These are phyloP conservation scores for Pristiophorus japonicus DNA, from an alignment of 2,113 vertebrate genomes.

Conservation along the genomic window DNA sequence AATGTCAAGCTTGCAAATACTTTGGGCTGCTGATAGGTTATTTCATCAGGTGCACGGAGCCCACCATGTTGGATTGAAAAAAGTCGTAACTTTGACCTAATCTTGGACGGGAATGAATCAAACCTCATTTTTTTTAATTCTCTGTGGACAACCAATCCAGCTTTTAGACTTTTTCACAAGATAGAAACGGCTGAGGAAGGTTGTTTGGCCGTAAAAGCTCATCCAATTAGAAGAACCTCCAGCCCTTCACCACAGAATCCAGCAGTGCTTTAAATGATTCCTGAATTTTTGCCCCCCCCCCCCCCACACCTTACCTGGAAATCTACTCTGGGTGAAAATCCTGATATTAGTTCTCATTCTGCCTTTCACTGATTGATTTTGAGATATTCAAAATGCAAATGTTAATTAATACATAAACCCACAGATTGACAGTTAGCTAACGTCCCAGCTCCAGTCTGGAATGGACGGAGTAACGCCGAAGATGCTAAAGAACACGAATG, in stretches of 20 bases:
- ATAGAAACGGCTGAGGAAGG: not conserved
- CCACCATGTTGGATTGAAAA: not conserved
- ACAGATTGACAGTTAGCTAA: not conserved
- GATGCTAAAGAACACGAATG: not conserved
- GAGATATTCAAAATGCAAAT: not conserved
- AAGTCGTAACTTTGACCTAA: not conserved
- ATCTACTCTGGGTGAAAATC: not conserved
- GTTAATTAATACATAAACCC: not conserved
- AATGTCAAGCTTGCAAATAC: not conserved
- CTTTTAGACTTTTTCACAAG: not conserved
- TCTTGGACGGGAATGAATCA: not conserved
- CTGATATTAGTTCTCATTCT: not conserved
- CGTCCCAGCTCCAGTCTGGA: not conserved
- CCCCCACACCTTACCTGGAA: not conserved
- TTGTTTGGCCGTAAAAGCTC: not conserved
- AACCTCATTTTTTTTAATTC: not conserved
- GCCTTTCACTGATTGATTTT: not conserved
- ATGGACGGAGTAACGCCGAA: not conserved
- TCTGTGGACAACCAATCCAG: not conserved
- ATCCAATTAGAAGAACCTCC: not conserved
- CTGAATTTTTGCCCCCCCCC: not conserved
- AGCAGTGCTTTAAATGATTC: not conserved
- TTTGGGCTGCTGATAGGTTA: not conserved
- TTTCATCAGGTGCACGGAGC: not conserved
- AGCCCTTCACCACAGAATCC: not conserved